Base-by-base conservation (phyloP, 2,797 vertebrate species). In the Echeneis naucrates region DNA sequence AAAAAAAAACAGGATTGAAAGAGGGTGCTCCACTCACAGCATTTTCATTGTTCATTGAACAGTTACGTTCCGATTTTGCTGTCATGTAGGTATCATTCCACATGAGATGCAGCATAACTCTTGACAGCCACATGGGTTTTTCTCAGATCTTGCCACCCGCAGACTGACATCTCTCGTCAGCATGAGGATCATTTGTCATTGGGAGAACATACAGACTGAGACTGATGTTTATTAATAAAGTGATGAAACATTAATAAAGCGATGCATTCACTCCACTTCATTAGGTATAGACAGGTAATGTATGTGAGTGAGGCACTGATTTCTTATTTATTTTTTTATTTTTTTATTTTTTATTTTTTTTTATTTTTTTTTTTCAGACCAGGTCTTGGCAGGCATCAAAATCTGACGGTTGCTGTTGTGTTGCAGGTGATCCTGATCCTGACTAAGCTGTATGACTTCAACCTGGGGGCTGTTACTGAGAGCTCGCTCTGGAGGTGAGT, bases 391-490 rank as follows among this genome's bases (percentile, higher is more conserved):
- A 60, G 73, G 44, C 83, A 84, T 87, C 87, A 84, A 75, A 85
- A 74, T 44, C 24, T 77, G 68, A 83, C 72, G 89, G 35, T 77
- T 87, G 44, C 78, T 50, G 47, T 87, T 84, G 1, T 68, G 58
- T 82, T 88, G 5, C 82, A 99, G 98, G 97, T 99, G 83, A 99
- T 99, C 87, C 95, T 99, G 84, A 99, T 99, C 85, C 93, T 99
- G 93, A 99, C 98, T n/a, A 99, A 99, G 83, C 95, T 98, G 55
- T 98, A 97, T 10, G 98, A 99, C 93, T 97, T 99, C 93, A 99
- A 99, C 90, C 72, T 99, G 87, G 97, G 97, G 16, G 98, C 96
- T 0, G 98, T 99, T 72, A 99, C 98, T 0, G 97, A 99, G 91
- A 99, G 98, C 83, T 99, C 98, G 1, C 94, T 99, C 19, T 99